Evolutionary conservation across 2,888 invertebrate genomes (phyloP).

Genomic region (Tillus elongatus): DNA sequence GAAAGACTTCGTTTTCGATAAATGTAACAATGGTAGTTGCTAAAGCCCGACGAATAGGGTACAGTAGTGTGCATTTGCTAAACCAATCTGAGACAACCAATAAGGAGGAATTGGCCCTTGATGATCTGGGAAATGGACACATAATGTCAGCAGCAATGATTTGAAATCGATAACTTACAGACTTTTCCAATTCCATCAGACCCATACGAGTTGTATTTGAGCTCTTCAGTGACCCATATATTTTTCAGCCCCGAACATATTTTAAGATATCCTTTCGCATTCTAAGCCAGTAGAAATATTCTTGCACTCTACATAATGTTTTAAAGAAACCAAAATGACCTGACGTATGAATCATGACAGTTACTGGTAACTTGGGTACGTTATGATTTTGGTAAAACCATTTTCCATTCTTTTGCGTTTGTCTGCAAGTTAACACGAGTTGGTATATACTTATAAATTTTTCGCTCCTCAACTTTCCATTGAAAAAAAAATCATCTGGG

Average conservation of each 20-base stretch:
- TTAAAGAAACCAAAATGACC: conserved; percentile 6
- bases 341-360: conserved; percentile 7
- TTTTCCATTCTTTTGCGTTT: no score
- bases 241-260: not conserved
- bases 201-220: no score
- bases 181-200: no score
- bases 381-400: no score
- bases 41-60: conserved; percentile 5
- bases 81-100: conserved; percentile 7
- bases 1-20: conserved; percentile 11
- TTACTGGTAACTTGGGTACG: not conserved
- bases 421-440: no score
- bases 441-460: no score
- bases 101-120: not conserved
- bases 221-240: no score
- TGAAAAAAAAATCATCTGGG: no score
- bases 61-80: conserved; percentile 7
- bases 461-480: no score
- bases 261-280: not conserved
- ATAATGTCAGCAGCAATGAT: conserved; percentile 1
- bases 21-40: not conserved
- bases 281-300: conserved; percentile 7
- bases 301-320: no score
- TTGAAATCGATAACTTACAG: no score
- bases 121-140: conserved; percentile 3